Percentiles rank a stretch among this genome's conserved stretches.
These are phyloP conservation scores for Steatornis caripensis DNA, from an alignment of 2,113 vertebrate species.

Conservation along the genomic window DNA sequence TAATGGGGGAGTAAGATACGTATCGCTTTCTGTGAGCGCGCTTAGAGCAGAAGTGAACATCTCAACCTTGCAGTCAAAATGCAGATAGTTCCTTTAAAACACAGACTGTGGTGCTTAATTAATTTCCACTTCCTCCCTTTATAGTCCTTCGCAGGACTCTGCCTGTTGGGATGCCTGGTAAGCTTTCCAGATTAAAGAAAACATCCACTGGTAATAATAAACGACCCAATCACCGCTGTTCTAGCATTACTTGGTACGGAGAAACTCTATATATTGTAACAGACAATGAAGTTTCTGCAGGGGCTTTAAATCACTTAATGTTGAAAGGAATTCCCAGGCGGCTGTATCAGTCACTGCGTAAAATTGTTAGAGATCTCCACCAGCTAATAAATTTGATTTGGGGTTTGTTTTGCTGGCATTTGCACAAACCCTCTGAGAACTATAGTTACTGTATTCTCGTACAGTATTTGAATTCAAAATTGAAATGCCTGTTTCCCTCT, in stretches of 20 bases:
- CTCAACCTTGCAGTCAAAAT: not conserved
- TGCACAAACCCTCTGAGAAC: slow-evolving; percentile 76
- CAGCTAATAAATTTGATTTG: slow-evolving; percentile 79
- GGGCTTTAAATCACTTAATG: slow-evolving; percentile 74
- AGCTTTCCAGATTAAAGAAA: slow-evolving; percentile 9
- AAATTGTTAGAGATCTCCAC: slow-evolving; percentile 72
- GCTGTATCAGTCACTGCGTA: slow-evolving; percentile 70
- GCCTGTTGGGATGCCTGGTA: not conserved
- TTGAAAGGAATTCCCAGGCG: slow-evolving; percentile 69
- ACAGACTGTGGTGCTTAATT: not conserved
- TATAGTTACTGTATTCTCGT: slow-evolving; percentile 70
- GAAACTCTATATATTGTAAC: slow-evolving; percentile 19
- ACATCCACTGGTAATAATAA: not conserved
- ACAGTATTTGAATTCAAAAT: slow-evolving; percentile 72
- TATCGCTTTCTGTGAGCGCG: not conserved
- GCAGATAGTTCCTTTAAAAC: not conserved
- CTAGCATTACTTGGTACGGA: not conserved
- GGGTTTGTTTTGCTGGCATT: slow-evolving; percentile 74
- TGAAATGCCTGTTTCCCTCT: slow-evolving; percentile 19
- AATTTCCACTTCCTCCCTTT: not conserved
- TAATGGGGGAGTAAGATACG: accelerated
- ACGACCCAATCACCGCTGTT: not conserved
- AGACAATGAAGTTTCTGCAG: slow-evolving; percentile 66
- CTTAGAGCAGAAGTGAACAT: not conserved
- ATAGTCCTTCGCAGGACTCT: not conserved